These are phyloP conservation scores for Neolamprologus longior DNA, from an alignment of 2,113 vertebrate genomes.

Conservation along the genomic window DNA sequence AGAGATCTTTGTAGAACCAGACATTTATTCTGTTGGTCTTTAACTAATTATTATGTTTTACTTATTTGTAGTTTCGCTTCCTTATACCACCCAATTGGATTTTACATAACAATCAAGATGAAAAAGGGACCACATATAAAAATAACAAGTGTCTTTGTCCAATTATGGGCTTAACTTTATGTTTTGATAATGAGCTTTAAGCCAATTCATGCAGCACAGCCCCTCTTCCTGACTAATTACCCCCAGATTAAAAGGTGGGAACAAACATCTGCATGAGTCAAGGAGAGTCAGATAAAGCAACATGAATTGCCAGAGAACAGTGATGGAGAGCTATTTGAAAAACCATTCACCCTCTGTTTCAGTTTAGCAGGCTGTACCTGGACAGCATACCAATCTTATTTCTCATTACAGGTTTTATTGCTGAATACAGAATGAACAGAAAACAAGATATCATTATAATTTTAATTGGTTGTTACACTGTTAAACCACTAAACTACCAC, in stretches of 20 bases:
- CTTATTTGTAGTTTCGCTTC: neutral
- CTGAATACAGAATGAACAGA: neutral
- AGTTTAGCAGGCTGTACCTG: neutral
- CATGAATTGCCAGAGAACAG: neutral
- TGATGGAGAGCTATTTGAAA: neutral
- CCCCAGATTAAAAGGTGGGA: slow-evolving; percentile 25
- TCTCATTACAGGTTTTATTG: neutral
- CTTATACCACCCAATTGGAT: neutral
- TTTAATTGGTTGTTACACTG: neutral
- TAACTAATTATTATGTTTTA: neutral
- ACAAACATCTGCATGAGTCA: slow-evolving; percentile 12
- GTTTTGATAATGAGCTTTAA: neutral
- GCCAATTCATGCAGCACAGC: neutral
- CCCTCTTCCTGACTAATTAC: slow-evolving; percentile 2
- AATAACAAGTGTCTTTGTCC: neutral
- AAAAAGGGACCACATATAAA: neutral
- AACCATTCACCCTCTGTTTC: neutral
- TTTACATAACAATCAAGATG: neutral
- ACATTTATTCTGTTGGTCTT: neutral
- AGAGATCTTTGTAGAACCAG: neutral
- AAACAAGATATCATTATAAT: neutral
- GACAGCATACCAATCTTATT: neutral
- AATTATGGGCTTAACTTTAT: neutral
- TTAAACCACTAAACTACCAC: neutral
- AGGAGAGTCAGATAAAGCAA: slow-evolving; percentile 5